Base-by-base conservation (phyloP, 2,888 invertebrate genomes). In the Sarcophaga variegata region DNA sequence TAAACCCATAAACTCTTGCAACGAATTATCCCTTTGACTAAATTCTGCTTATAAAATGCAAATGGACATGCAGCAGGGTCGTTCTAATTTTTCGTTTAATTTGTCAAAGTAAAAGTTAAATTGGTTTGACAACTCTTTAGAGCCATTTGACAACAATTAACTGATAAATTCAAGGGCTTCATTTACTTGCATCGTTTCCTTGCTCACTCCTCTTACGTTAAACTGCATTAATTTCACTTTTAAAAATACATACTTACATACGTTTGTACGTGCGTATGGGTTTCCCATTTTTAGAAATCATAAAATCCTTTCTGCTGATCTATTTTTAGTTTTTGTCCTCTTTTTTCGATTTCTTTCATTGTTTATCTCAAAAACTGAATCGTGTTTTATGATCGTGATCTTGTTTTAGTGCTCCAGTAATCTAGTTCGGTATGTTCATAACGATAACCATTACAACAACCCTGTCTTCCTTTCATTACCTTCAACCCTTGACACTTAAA, bases 101-200 rank as follows among this genome's bases (percentile, higher is more conserved):
- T 87, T 84, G 87, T 76, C 81, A 87, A 87, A 67, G 54, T 54
- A 76, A 87, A 87, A 87, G 87, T 85, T 87, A 87, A 87, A 82
- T 79, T 79, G 10, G 67, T 20, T 75, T 71, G 59, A 76, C 84
- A 85, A 87, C 87, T 87, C 81, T 81, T 83, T 83, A 72, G 20
- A 86, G 72, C n/a, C 45, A 70, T 69, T 62, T 37, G 37, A n/a
- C 25, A 70, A 66, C 59, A 76, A 75, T 80, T 76, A 80, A 70
- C 75, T 67, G 37, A 54, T 54, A 10, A 20, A 66, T 70, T 71
- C 71, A 81, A 81, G 84, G 84, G 10, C 67, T 20, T 62, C 20
- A 60, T 60, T 12, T 54, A 20, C 60, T 27, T 27, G 27, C 37
- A 37, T 37, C 37, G 37, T 37, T 37, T 37, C 8, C 37, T 37